A percentile compares a stretch with the other conserved stretches of the same genome.
These are phyloP conservation scores for Eurypyga helias DNA, from an alignment of 2,113 vertebrate genomes.

Conservation along the genomic window DNA sequence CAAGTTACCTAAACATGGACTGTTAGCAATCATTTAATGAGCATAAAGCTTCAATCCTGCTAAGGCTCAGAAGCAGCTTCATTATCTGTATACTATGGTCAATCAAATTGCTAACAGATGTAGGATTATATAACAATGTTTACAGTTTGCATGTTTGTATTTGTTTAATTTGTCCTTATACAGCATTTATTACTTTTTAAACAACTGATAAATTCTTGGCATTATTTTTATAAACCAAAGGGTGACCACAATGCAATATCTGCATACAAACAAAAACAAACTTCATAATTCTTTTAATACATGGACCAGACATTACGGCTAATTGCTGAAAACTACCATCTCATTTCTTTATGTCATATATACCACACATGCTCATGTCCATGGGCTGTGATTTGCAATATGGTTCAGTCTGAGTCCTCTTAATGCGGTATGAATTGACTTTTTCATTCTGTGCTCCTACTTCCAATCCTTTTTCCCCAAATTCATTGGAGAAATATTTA, in stretches of 20 bases:
- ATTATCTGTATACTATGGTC: not conserved
- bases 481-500: not conserved
- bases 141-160: not conserved
- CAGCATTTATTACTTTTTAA: not conserved
- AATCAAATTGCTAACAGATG: not conserved
- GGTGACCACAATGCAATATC: not conserved
- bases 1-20: not conserved
- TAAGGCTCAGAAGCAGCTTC: not conserved
- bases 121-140: not conserved
- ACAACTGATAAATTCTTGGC: not conserved
- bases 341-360: not conserved
- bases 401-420: not conserved
- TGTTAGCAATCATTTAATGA: not conserved
- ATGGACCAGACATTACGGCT: not conserved
- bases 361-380: rapidly evolving
- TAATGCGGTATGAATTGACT: rapidly evolving
- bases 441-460: not conserved
- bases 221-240: not conserved
- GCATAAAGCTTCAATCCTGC: not conserved
- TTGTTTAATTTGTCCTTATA: not conserved
- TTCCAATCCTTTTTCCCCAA: not conserved
- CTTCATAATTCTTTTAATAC: not conserved
- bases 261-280: not conserved
- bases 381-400: not conserved
- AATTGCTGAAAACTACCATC: not conserved